These are phyloP conservation scores for Apodemia hepburni DNA, from an alignment of 2,888 invertebrate genomes.

Conservation along the genomic window DNA sequence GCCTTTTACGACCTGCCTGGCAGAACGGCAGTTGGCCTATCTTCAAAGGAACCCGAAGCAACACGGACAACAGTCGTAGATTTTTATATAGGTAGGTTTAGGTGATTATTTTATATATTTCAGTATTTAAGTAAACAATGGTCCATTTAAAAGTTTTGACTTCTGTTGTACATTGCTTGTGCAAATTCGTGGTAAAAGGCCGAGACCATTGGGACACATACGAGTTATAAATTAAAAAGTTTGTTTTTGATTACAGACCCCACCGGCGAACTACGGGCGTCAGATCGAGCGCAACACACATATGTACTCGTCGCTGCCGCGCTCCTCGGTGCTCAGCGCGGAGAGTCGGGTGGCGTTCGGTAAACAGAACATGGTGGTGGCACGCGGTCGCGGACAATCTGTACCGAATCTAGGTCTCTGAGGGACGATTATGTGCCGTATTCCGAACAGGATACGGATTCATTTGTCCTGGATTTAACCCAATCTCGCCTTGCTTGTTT, in stretches of 20 bases:
- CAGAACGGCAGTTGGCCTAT: no score
- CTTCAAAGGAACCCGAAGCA: no score
- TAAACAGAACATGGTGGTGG: slow-evolving; percentile 78
- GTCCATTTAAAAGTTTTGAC: neutral
- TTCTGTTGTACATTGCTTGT: neutral
- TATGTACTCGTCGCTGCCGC: slow-evolving; percentile 88
- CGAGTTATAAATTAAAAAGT: neutral
- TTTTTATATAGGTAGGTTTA: no score
- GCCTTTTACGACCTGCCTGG: no score
- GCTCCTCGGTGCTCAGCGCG: slow-evolving; percentile 80
- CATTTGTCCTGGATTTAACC: slow-evolving; percentile 6
- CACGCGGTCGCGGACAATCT: slow-evolving; percentile 83
- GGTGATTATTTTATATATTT: no score
- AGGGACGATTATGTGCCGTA: slow-evolving; percentile 31
- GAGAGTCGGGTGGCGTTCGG: slow-evolving; percentile 87
- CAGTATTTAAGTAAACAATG: no score
- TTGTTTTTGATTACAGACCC: slow-evolving; percentile 78
- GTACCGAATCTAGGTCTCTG: slow-evolving; percentile 94
- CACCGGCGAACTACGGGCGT: slow-evolving; percentile 87
- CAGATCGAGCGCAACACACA: slow-evolving; percentile 85
- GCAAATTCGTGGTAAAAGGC: neutral
- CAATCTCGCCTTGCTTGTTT: neutral
- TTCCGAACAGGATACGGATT: neutral
- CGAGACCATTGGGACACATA: neutral
- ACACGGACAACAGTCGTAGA: no score